A percentile compares a stretch with the other conserved stretches of the same genome.
These are phyloP conservation scores for Microcaecilia unicolor DNA, from an alignment of 2,797 vertebrate species.

Conservation along the genomic window DNA sequence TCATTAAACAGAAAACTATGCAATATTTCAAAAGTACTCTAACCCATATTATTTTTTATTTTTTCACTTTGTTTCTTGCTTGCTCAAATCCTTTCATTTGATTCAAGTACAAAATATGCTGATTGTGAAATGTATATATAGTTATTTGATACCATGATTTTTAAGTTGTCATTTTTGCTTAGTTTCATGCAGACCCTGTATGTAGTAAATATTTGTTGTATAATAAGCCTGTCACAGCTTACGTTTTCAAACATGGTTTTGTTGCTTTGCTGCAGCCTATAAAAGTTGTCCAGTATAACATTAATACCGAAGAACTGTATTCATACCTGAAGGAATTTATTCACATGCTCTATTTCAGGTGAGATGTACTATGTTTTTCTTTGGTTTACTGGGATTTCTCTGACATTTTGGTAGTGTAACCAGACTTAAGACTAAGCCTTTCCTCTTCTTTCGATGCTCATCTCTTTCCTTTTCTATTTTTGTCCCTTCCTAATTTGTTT, in stretches of 20 bases:
- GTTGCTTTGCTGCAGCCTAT: conserved; percentile 56
- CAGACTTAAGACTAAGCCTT: too few relatives aligned
- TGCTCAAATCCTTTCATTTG: not conserved
- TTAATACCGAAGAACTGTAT: conserved; percentile 96
- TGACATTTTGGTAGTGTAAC: too few relatives aligned
- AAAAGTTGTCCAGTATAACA: conserved; percentile 91
- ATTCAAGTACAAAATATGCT: not conserved
- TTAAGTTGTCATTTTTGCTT: too few relatives aligned
- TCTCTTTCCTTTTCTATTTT: too few relatives aligned
- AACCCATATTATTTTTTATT: too few relatives aligned
- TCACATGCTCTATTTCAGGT: conserved; percentile 96
- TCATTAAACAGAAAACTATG: too few relatives aligned
- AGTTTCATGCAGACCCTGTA: too few relatives aligned
- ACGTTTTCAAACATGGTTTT: conserved; percentile 2
- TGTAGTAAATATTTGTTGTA: too few relatives aligned
- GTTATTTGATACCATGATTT: not conserved
- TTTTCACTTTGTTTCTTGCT: too few relatives aligned
- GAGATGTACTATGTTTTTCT: conserved; percentile 1
- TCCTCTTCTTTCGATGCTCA: too few relatives aligned
- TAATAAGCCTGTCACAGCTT: not conserved
- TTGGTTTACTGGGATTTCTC: not conserved
- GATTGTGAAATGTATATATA: not conserved
- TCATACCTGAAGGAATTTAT: conserved; percentile 94
- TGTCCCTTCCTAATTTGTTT: too few relatives aligned
- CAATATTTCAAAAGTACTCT: too few relatives aligned